A percentile compares a stretch with the other conserved stretches of the same genome.
These are phyloP conservation scores for Campoplex nolae DNA, from an alignment of 2,888 invertebrate species.

Conservation along the genomic window DNA sequence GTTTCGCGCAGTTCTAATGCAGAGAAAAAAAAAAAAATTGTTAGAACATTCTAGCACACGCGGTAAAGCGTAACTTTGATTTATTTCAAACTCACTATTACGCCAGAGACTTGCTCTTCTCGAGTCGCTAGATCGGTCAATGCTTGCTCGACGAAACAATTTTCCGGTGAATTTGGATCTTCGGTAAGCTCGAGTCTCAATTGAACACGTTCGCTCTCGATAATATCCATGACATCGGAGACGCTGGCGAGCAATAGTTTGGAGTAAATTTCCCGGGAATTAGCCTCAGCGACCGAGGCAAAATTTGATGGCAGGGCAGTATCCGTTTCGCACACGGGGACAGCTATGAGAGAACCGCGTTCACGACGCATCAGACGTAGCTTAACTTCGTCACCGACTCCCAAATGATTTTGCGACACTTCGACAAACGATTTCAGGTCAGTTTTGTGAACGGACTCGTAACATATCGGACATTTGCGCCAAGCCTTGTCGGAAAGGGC, in stretches of 20 bases:
- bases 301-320: constrained; percentile 78
- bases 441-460: constrained; percentile 91
- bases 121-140: constrained; percentile 88
- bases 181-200: constrained; percentile 86
- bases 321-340: constrained; percentile 85
- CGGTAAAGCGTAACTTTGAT: background rate
- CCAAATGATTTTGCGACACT: constrained; percentile 85
- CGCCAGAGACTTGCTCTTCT: constrained; percentile 74
- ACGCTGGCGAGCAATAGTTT: constrained; percentile 92
- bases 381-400: constrained; percentile 89
- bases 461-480: constrained; percentile 97
- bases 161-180: constrained; percentile 92
- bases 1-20: background rate
- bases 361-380: constrained; percentile 95
- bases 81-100: constrained; percentile 55
- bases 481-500: constrained; percentile 93
- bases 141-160: constrained; percentile 94
- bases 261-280: constrained; percentile 88
- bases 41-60: background rate
- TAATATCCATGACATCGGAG: constrained; percentile 89
- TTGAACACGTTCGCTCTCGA: constrained; percentile 90
- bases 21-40: background rate
- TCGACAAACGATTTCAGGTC: constrained; percentile 93
- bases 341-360: constrained; percentile 87
- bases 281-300: constrained; percentile 85